Evolutionary conservation across 1,140 invertebrate species (phyloP).

Genomic region (Chironomus striatipennis): DNA sequence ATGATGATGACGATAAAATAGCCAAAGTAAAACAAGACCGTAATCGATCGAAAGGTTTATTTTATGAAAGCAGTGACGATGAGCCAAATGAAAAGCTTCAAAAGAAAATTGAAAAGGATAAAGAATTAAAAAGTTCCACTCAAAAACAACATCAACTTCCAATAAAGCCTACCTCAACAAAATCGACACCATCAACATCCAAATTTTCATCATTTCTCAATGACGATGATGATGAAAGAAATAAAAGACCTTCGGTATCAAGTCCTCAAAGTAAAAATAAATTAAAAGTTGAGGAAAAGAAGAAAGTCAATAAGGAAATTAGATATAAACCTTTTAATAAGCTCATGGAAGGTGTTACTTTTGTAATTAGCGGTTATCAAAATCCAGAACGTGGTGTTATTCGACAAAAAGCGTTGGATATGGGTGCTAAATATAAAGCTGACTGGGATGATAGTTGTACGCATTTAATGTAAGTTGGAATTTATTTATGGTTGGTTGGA

Average conservation of each 20-base stretch:
- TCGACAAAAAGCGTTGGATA: conserved; percentile 56
- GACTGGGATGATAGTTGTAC: conserved; percentile 70
- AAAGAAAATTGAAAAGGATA: conserved; percentile 43
- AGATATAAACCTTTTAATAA: conserved; percentile 46
- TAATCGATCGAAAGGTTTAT: conserved; percentile 36
- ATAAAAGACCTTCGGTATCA: background rate
- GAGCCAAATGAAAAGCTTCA: conserved; percentile 44
- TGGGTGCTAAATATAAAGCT: conserved; percentile 71
- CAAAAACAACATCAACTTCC: conserved; percentile 26
- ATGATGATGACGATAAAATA: background rate
- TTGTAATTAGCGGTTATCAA: conserved; percentile 77
- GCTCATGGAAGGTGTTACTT: conserved; percentile 56
- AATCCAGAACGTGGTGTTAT: conserved; percentile 67
- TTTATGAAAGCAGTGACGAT: conserved; percentile 47
- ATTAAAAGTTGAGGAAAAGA: conserved; percentile 25
- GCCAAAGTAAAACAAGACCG: background rate
- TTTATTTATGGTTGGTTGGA: background rate
- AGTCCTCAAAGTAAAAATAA: background rate
- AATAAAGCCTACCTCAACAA: conserved; percentile 22
- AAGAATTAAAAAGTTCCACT: conserved; percentile 32
- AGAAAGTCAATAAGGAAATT: conserved; percentile 27
- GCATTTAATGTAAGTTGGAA: conserved; percentile 64
- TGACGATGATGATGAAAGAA: background rate
- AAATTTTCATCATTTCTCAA: background rate
- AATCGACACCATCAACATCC: background rate